Evolutionary conservation across 2,113 vertebrate species (phyloP).

Genomic region (Actinemys pallida): DNA sequence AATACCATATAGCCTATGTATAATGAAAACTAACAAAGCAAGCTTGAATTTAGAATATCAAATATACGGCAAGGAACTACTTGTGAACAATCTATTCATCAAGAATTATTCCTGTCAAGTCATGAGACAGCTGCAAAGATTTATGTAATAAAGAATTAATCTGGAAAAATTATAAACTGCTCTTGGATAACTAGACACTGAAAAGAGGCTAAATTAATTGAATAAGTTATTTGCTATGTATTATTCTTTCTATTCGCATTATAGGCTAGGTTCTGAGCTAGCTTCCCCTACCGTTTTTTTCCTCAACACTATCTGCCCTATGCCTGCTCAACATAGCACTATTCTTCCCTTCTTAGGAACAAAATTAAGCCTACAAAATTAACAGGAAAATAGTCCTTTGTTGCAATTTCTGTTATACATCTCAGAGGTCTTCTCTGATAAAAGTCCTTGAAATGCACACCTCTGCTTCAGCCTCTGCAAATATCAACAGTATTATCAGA

Average conservation of each 20-base stretch:
- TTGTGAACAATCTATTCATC: background rate
- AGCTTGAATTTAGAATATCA: background rate
- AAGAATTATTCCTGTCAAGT: background rate
- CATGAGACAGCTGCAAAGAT: background rate
- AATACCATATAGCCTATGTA: background rate
- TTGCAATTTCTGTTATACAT: background rate
- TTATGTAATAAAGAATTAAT: background rate
- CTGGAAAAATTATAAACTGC: background rate
- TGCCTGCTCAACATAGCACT: background rate
- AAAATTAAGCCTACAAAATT: background rate
- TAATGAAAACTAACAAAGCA: background rate
- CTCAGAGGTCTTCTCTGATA: background rate
- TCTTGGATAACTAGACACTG: background rate
- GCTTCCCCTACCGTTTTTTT: background rate
- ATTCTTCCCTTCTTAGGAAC: background rate
- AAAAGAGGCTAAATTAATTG: background rate
- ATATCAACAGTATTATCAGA: background rate
- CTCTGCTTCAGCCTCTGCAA: background rate
- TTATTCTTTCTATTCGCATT: background rate
- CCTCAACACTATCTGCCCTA: background rate
- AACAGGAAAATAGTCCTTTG: background rate
- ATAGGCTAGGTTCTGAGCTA: background rate
- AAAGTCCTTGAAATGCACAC: background rate
- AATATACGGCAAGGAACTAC: background rate
- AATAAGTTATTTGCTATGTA: background rate